These are phyloP conservation scores for Ophion costatus DNA, from an alignment of 2,888 invertebrate genomes.

Conservation along the genomic window DNA sequence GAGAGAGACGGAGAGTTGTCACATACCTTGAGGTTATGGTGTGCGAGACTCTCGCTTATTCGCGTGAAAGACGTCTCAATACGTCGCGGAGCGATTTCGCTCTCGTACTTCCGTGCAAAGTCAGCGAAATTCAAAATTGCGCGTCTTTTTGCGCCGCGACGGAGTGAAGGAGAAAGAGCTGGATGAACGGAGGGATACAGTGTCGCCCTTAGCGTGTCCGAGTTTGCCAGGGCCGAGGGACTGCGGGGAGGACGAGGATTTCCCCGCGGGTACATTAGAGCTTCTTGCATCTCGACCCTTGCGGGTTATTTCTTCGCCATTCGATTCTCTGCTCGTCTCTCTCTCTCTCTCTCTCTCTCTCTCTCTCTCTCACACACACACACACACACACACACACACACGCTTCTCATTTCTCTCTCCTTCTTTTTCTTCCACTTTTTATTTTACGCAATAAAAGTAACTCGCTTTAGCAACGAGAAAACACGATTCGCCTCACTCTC, in stretches of 20 bases:
- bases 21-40: conserved; percentile 34
- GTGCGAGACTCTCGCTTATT: conserved; percentile 59
- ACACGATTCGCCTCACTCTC: conserved; percentile 65
- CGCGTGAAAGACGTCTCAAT: conserved; percentile 72
- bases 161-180: conserved; percentile 4
- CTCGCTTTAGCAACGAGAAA: conserved; percentile 39
- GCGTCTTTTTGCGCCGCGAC: conserved; percentile 44
- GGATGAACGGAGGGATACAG: conserved; percentile 17
- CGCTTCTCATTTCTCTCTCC: conserved; percentile 42
- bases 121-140: conserved; percentile 79
- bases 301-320: conserved; percentile 38
- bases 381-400: too few relatives aligned
- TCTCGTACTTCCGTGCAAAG: conserved; percentile 73
- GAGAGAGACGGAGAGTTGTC: conserved; percentile 16
- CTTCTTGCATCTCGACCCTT: conserved; percentile 56
- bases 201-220: conserved; percentile 34
- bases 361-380: not conserved
- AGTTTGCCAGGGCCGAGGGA: conserved; percentile 22
- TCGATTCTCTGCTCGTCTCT: conserved; percentile 48
- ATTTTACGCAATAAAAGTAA: conserved; percentile 51
- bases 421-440: conserved; percentile 8
- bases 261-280: conserved; percentile 43
- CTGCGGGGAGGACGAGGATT: not conserved
- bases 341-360: conserved; percentile 13
- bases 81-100: conserved; percentile 60